Evolutionary conservation across 2,888 invertebrate genomes (phyloP).

Genomic region (Cheilosia vernalis): DNA sequence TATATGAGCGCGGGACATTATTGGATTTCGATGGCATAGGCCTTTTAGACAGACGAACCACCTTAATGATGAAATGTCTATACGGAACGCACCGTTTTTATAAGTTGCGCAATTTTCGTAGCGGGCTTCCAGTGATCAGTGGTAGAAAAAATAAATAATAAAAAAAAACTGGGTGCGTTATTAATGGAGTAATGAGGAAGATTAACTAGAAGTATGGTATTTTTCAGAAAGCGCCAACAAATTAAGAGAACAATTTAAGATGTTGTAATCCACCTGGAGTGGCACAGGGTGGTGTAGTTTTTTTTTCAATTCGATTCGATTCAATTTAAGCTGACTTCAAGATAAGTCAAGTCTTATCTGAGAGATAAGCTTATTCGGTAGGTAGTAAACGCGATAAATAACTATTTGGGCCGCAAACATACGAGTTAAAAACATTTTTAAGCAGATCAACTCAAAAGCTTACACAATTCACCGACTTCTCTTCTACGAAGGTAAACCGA

Average conservation of each 20-base stretch:
- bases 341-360: too few species aligned
- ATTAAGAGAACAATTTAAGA: not conserved
- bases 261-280: not conserved
- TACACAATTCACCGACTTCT: too few species aligned
- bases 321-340: too few species aligned
- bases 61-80: constrained; percentile 48
- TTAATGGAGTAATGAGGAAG: constrained; percentile 48
- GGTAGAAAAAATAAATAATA: not conserved
- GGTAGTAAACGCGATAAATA: too few species aligned
- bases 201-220: constrained; percentile 6
- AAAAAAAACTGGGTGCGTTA: constrained; percentile 44
- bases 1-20: not conserved
- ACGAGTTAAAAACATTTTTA: too few species aligned
- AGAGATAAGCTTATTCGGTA: too few species aligned
- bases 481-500: too few species aligned
- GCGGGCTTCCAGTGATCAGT: constrained; percentile 6
- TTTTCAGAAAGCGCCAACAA: not conserved
- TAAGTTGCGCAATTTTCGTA: constrained; percentile 46
- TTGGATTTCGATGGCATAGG: constrained; percentile 11
- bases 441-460: too few species aligned
- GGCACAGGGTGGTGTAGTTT: too few species aligned
- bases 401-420: too few species aligned
- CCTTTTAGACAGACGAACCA: constrained; percentile 27
- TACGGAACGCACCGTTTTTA: constrained; percentile 27
- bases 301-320: too few species aligned